Evolutionary conservation across 2,113 vertebrate species (phyloP).

Genomic region (Laterallus jamaicensis): DNA sequence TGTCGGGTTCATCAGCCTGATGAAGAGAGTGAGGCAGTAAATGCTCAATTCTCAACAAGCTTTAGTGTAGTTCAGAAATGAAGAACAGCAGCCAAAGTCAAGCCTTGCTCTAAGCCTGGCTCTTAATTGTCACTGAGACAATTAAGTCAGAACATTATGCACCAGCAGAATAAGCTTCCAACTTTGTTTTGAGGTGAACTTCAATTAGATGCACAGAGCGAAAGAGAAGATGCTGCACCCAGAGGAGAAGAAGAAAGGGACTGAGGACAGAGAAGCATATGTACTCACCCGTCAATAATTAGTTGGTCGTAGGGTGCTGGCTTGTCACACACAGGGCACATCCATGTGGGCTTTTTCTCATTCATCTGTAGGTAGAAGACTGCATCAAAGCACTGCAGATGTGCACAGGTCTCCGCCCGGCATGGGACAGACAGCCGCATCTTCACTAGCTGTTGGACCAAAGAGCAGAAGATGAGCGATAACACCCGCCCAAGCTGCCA

Average conservation of each 20-base stretch:
- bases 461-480: neutral
- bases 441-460: constrained; percentile 88
- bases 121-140: neutral
- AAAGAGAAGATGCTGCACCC: neutral
- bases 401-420: constrained; percentile 93
- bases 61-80: neutral
- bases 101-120: neutral
- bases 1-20: neutral
- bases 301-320: constrained; percentile 95
- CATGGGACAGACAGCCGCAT: constrained; percentile 96
- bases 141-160: fast-evolving
- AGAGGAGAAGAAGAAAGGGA: neutral
- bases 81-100: neutral
- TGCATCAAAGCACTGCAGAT: constrained; percentile 98
- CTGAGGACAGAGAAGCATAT: fast-evolving
- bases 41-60: neutral
- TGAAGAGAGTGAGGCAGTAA: neutral
- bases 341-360: constrained; percentile 98
- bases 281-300: constrained; percentile 92
- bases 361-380: constrained; percentile 99
- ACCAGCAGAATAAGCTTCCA: neutral
- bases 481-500: neutral
- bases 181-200: neutral
- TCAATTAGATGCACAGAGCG: neutral
- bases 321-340: constrained; percentile 97